Percentiles rank a stretch among this genome's conserved stretches.
These are phyloP conservation scores for Cryptophagus acutangulus DNA, from an alignment of 2,888 invertebrate genomes.

Conservation along the genomic window DNA sequence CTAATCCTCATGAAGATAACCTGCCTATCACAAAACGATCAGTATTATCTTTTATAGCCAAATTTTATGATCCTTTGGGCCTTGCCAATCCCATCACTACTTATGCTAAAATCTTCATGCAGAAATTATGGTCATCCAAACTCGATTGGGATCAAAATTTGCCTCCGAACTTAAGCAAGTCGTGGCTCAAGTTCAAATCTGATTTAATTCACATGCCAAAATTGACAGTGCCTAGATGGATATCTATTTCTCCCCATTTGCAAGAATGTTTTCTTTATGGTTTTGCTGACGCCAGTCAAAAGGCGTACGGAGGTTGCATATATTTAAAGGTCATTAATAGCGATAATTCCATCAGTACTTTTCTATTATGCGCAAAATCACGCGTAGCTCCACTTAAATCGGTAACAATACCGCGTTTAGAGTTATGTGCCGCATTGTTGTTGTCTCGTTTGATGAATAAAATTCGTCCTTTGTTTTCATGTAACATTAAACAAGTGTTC, in stretches of 20 bases:
- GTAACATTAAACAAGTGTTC: neutral
- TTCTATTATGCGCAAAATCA: neutral
- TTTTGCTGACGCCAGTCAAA: conserved; percentile 3
- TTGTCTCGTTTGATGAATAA: neutral
- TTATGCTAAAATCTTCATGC: conserved; percentile 8
- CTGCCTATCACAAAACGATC: conserved; percentile 11
- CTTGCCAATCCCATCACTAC: conserved; percentile 4
- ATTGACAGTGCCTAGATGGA: neutral
- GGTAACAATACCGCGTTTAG: neutral
- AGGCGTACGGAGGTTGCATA: conserved; percentile 6
- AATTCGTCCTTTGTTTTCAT: neutral
- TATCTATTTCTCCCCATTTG: neutral
- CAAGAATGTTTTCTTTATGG: neutral
- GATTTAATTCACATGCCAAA: neutral
- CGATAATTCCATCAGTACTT: neutral
- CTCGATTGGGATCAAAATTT: conserved; percentile 10
- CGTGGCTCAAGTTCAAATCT: neutral
- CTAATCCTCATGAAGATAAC: conserved; percentile 10
- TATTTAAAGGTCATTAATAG: conserved; percentile 3
- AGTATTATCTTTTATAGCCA: conserved; percentile 5
- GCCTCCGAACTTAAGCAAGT: neutral
- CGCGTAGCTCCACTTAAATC: neutral
- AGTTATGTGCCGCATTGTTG: neutral
- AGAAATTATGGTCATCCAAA: conserved; percentile 8
- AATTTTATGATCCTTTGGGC: conserved; percentile 9